phyloP scores from a whole-genome alignment of 2,113 vertebrate species.

The Pionites leucogaster region DNA sequence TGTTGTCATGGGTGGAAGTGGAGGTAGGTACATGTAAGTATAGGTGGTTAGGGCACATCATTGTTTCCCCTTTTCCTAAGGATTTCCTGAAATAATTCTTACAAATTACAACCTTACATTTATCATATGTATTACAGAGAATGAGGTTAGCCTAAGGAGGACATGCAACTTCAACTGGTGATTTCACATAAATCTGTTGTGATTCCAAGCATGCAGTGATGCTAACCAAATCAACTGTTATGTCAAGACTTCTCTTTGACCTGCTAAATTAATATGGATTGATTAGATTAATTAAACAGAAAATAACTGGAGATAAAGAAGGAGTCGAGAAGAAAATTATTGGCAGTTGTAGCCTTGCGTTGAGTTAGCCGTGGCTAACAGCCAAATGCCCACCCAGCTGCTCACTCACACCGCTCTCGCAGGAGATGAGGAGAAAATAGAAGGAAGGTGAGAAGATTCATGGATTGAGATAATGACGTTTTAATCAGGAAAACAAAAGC shows the following conservation, averaged over 20 bases:
- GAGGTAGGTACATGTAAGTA: neutral
- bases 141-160: neutral
- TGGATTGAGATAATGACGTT: neutral
- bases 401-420: neutral
- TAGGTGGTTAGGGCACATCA: neutral
- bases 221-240: neutral
- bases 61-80: neutral
- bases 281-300: conserved; percentile 18
- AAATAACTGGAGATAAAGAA: neutral
- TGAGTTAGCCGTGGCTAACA: neutral
- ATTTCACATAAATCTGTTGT: neutral
- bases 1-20: neutral
- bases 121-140: neutral
- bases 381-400: neutral
- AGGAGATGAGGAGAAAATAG: neutral
- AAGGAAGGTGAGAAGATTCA: neutral
- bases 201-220: neutral
- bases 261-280: conserved; percentile 4
- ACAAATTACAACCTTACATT: neutral
- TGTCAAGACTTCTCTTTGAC: neutral
- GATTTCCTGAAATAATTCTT: neutral
- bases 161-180: neutral
- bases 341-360: neutral
- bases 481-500: neutral
- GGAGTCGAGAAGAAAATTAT: neutral